These are phyloP conservation scores for Rhinogobio ventralis DNA, from an alignment of 2,797 vertebrate species.

Conservation along the genomic window DNA sequence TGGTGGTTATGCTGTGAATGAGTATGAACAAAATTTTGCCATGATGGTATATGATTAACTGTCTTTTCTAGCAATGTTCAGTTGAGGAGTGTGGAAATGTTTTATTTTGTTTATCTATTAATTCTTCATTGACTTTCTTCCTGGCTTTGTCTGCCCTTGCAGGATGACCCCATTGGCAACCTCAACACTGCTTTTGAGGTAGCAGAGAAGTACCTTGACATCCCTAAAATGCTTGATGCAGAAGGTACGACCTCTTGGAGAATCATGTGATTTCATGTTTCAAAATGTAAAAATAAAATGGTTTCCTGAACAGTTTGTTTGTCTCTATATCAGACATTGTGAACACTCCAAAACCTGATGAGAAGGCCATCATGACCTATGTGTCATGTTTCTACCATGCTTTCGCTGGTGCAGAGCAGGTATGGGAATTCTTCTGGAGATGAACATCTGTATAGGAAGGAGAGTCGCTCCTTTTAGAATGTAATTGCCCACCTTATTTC, in stretches of 20 bases:
- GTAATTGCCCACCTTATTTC: constrained; percentile 42
- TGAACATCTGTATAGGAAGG: neutral
- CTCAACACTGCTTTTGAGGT: constrained; percentile 93
- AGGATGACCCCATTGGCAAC: constrained; percentile 92
- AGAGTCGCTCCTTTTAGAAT: constrained; percentile 45
- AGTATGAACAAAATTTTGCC: neutral
- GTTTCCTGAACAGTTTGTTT: neutral
- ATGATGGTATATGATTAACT: neutral
- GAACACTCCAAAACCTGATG: constrained; percentile 81
- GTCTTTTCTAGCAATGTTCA: neutral
- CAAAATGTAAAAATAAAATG: neutral
- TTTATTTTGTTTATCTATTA: neutral
- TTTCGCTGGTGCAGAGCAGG: constrained; percentile 80
- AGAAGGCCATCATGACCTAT: constrained; percentile 83
- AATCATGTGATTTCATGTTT: neutral
- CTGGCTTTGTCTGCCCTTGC: constrained; percentile 6
- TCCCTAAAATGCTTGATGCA: constrained; percentile 92
- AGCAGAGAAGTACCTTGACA: constrained; percentile 91
- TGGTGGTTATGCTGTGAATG: neutral
- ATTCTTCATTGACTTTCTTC: constrained; percentile 14
- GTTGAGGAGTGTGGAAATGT: neutral
- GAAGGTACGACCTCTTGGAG: constrained; percentile 78
- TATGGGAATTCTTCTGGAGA: constrained; percentile 46
- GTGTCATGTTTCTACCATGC: constrained; percentile 84
- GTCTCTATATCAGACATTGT: constrained; percentile 73